Evolutionary conservation across 2,113 vertebrate species (phyloP), one percentile per base, ranked within the genome.

Genomic region (Eulemur macaco): DNA sequence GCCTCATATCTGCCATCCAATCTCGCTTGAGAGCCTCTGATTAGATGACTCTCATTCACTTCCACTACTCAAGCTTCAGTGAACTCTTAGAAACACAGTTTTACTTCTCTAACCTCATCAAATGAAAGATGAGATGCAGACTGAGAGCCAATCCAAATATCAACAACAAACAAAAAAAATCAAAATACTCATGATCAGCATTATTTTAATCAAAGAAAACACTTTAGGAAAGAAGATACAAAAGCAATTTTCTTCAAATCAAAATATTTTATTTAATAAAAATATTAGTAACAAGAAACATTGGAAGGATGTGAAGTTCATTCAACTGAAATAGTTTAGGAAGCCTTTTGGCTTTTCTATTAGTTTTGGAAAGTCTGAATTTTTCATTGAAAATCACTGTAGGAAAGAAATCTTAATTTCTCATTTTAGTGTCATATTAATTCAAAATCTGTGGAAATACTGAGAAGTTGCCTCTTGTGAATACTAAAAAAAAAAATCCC

Each of bases 191-290:
- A 89, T 42, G 76, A 80, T 86, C 39, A 76, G 10, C 6, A 84
- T 52, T 87, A 89, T 74, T 87, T 94, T 92, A 92, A 74, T 84
- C 27, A 80, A 63, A 83, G 15, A 73, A 94, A 94, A 69, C 0
- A 20, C 15, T 92, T 87, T n/a, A 85, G 50, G 4, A 95, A 23
- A 54, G 37, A 74, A 56, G 20, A 74, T 20, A 82, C 9, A 78
- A 60, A 89, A 56, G 13, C 20, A 84, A 34, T 17, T 68, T 78
- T 78, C 23, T 92, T 37, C 76, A 92, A 77, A 54, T 73, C 3
- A 63, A 92, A 68, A 68, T 80, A 84, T 31, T 94, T 92, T 12
- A 92, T 47, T 89, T 60, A 47, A 87, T 90, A 25, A 92, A 78
- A 86, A 37, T 71, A 86, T 56, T 54, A 82, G 27, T 39, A 68